Percentiles rank a stretch among this genome's conserved stretches.
phyloP scores from a whole-genome alignment of 2,113 vertebrate species.

The Capreolus pygargus region DNA sequence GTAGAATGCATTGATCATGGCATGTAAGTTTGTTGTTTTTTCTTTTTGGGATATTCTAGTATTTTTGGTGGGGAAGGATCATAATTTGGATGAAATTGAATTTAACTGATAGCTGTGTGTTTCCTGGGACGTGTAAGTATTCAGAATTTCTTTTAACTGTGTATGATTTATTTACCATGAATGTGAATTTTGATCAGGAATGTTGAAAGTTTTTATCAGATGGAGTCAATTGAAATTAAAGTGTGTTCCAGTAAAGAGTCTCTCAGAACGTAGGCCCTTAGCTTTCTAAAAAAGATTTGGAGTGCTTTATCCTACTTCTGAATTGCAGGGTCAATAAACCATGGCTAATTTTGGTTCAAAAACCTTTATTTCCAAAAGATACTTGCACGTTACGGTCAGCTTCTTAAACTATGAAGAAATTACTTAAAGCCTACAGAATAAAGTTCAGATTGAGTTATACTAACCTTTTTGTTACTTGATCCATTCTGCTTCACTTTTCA shows the following conservation, averaged over 20 bases:
- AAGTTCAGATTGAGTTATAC: background rate
- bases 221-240: conserved; percentile 22
- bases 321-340: background rate
- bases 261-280: background rate
- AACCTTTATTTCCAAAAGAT: background rate
- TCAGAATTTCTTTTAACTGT: background rate
- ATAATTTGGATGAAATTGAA: background rate
- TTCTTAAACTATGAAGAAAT: background rate
- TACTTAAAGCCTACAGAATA: background rate
- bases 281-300: background rate
- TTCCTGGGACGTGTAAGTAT: background rate
- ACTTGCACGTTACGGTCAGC: background rate
- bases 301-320: background rate
- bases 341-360: background rate
- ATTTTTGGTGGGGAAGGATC: background rate
- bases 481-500: background rate
- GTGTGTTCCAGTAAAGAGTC: background rate
- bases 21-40: conserved; percentile 79
- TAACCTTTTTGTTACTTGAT: background rate
- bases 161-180: background rate
- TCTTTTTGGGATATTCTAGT: background rate
- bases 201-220: background rate
- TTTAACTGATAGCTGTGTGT: background rate
- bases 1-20: conserved; percentile 95
- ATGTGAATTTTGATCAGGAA: conserved; percentile 10